Evolutionary conservation across 2,113 vertebrate species (phyloP), one percentile per base, ranked within the genome.

Genomic region (Sphaerodactylus townsendi): DNA sequence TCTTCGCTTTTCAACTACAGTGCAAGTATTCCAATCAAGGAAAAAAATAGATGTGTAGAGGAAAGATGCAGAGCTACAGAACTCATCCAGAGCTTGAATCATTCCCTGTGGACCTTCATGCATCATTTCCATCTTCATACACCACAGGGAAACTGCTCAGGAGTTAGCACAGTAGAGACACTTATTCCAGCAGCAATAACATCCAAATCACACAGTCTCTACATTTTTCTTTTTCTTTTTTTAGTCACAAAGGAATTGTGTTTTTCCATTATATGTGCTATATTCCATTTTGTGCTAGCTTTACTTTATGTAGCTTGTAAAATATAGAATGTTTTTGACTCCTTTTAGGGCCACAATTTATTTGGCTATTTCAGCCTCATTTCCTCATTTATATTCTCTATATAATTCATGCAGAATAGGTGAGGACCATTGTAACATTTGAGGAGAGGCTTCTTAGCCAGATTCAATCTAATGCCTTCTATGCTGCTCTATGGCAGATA

Each of bases 41-140:
- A 77, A 78, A 89, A 89, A 92, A 91, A 90, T 77, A 92, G 84
- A 78, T 77, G 14, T 19, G 50, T 89, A 41, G 11, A 3, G 15
- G 80, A 76, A 28, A 11, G 83, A 78, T 44, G 74, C 84, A 82
- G 7, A 15, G 7, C 62, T 85, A 21, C 35, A 89, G n/a, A 33
- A 37, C 84, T 85, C 65, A 53, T 87, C 81, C 41, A 44, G 0
- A 15, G 13, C 10, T 28, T 73, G 80, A 64, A 72, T 77, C 84
- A 46, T 2, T 90, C 8, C 6, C 23, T 21, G 0, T 0, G 41
- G 1, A 79, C 10, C 1, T 75, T 21, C 7, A 13, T 75, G 41
- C 1, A 11, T 28, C 13, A 10, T 86, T 90, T 88, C 50, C 81
- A 56, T 35, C 30, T 19, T 66, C 35, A 82, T 17, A 69, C 3